These are phyloP conservation scores for Drosophila lacteicornis DNA, from an alignment of 1,140 invertebrate species.

Conservation along the genomic window DNA sequence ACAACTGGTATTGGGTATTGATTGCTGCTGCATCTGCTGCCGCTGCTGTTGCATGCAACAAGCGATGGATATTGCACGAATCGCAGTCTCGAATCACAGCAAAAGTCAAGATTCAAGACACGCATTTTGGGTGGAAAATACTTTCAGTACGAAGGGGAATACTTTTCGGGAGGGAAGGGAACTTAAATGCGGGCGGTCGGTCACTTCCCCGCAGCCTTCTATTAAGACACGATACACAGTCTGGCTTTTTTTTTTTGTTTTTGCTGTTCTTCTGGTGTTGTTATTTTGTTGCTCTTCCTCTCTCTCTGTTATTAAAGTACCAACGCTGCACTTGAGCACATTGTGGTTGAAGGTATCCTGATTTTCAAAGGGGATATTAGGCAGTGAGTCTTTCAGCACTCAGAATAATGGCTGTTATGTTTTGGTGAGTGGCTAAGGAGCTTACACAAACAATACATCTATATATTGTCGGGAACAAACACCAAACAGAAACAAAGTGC, in stretches of 20 bases:
- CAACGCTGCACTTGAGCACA: conserved; percentile 61
- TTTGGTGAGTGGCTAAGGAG: too few relatives aligned
- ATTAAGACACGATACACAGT: conserved; percentile 69
- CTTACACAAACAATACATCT: too few relatives aligned
- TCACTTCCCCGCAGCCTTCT: conserved; percentile 47
- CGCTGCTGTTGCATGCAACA: conserved; percentile 18
- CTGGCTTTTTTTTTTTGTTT: conserved; percentile 43
- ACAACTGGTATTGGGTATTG: conserved; percentile 31
- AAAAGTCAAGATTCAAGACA: conserved; percentile 57
- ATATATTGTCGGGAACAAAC: too few relatives aligned
- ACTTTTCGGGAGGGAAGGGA: not conserved
- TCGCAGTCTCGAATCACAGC: conserved; percentile 20
- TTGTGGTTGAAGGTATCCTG: conserved; percentile 38
- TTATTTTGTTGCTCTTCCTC: conserved; percentile 31
- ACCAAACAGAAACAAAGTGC: too few relatives aligned
- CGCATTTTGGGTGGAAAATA: conserved; percentile 73
- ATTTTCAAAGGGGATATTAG: not conserved
- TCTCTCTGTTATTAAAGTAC: conserved; percentile 73
- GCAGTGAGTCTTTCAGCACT: not conserved
- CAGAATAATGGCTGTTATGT: too few relatives aligned
- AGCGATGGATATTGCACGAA: conserved; percentile 52
- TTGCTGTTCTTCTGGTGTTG: conserved; percentile 31
- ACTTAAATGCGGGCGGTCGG: conserved; percentile 69
- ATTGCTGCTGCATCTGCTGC: conserved; percentile 43
- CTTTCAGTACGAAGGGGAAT: conserved; percentile 1